These are phyloP conservation scores for Caenorhabditis panamensis DNA, from an alignment of 2,888 invertebrate species.

Conservation along the genomic window DNA sequence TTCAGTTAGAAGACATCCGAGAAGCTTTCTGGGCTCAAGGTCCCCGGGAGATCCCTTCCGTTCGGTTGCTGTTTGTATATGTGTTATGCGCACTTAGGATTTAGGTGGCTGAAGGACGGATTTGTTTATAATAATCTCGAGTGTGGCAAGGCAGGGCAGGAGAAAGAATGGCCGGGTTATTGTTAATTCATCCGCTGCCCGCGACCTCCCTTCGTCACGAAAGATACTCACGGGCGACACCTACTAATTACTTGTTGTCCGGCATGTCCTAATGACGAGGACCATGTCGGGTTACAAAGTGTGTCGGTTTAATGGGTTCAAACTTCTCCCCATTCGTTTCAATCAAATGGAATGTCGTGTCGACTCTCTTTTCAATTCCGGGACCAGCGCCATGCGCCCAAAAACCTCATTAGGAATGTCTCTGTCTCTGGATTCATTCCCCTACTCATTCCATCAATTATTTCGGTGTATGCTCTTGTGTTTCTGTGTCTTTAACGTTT, in stretches of 20 bases:
- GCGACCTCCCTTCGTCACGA: not conserved
- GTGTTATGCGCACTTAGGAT: slow-evolving; percentile 50
- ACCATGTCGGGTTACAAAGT: no score
- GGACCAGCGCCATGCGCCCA: not conserved
- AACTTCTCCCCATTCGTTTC: slow-evolving; percentile 4
- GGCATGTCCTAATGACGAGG: not conserved
- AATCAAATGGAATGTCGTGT: slow-evolving; percentile 7
- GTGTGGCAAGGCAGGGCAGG: slow-evolving; percentile 46
- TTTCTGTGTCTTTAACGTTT: slow-evolving; percentile 3
- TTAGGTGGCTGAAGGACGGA: slow-evolving; percentile 45
- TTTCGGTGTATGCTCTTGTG: slow-evolving; percentile 6
- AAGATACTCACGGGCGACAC: slow-evolving; percentile 6
- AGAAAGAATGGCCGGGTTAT: slow-evolving; percentile 28
- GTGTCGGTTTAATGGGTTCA: no score
- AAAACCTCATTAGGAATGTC: slow-evolving; percentile 21
- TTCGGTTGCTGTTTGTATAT: slow-evolving; percentile 42
- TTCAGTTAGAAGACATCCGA: slow-evolving; percentile 10
- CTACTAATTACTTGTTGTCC: slow-evolving; percentile 49
- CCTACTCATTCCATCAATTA: slow-evolving; percentile 23
- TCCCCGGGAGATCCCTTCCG: slow-evolving; percentile 15
- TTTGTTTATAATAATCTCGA: slow-evolving; percentile 61
- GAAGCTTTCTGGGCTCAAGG: not conserved
- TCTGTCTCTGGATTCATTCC: slow-evolving; percentile 3
- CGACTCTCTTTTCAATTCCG: not conserved
- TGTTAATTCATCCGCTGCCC: slow-evolving; percentile 41